Conservation (phyloP, 2,113 vertebrate species). For the Gasterosteus aculeatus region DNA sequence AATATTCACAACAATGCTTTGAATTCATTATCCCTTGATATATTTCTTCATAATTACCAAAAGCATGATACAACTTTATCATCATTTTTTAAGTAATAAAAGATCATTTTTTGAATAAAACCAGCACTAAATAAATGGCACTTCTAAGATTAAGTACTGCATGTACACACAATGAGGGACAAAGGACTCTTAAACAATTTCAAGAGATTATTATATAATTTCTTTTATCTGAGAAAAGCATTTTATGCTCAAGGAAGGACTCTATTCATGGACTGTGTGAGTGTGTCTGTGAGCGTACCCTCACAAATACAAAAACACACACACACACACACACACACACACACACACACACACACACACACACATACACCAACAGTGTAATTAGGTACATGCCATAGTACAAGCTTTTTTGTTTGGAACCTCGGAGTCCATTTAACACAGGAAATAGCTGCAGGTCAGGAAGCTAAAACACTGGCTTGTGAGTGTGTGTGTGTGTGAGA, state of each 20-base stretch:
- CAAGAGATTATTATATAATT: too few relatives aligned
- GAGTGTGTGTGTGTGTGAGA: constrained; percentile 23
- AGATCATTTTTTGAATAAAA: neutral
- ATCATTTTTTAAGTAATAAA: neutral
- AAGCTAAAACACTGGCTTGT: constrained; percentile 51
- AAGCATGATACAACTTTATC: too few relatives aligned
- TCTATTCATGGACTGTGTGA: neutral
- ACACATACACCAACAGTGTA: constrained; percentile 38
- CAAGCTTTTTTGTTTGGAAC: constrained; percentile 57
- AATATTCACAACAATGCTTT: neutral
- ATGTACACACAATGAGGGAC: neutral
- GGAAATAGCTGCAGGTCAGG: constrained; percentile 72
- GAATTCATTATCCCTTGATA: neutral
- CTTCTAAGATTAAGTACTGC: neutral
- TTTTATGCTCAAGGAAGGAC: neutral
- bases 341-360: constrained; percentile 10
- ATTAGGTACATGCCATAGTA: constrained; percentile 63
- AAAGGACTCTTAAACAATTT: neutral
- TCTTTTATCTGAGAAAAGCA: neutral
- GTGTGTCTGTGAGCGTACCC: neutral
- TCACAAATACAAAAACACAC: neutral
- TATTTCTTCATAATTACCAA: too few relatives aligned
- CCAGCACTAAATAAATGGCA: neutral
- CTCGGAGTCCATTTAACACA: constrained; percentile 68
- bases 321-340: constrained; percentile 9